These are phyloP conservation scores for Drosophila gunungcola DNA, from an alignment of 1,140 invertebrate species.

Conservation along the genomic window DNA sequence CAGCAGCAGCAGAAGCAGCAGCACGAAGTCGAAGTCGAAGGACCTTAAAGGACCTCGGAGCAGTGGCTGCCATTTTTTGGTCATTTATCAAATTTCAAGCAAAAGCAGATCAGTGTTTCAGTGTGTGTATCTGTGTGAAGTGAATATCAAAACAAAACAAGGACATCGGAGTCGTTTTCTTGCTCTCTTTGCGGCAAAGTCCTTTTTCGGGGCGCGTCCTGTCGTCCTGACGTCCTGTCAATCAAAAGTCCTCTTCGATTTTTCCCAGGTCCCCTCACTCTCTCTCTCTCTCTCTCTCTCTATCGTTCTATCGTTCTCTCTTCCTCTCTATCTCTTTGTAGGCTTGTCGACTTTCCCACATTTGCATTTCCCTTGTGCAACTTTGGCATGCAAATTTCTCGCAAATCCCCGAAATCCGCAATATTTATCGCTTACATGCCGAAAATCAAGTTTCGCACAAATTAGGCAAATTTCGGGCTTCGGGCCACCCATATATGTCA, in stretches of 20 bases:
- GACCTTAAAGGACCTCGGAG: conserved; percentile 22
- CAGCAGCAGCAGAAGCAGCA: too few relatives aligned
- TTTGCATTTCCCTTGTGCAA: conserved; percentile 38
- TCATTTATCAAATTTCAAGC: conserved; percentile 81
- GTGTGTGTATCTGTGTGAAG: conserved; percentile 50
- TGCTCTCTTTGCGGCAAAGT: conserved; percentile 35
- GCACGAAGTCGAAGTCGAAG: neutral
- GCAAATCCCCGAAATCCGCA: conserved; percentile 52
- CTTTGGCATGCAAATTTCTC: conserved; percentile 53
- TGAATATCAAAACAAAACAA: conserved; percentile 80
- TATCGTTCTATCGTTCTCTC: neutral
- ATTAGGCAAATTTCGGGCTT: conserved; percentile 66
- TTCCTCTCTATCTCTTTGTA: neutral
- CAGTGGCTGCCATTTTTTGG: conserved; percentile 56
- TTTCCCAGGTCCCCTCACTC: neutral
- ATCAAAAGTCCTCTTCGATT: conserved; percentile 64
- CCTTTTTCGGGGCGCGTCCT: conserved; percentile 64
- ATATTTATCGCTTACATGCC: conserved; percentile 71
- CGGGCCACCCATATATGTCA: conserved; percentile 30
- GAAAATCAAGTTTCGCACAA: conserved; percentile 70
- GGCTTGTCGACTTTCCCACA: conserved; percentile 26
- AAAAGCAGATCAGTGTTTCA: conserved; percentile 65
- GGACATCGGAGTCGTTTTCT: conserved; percentile 41
- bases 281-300: neutral
- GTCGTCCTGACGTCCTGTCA: conserved; percentile 71